Evolutionary conservation across 2,113 vertebrate species (phyloP).

Genomic region (Pedionomus torquatus): DNA sequence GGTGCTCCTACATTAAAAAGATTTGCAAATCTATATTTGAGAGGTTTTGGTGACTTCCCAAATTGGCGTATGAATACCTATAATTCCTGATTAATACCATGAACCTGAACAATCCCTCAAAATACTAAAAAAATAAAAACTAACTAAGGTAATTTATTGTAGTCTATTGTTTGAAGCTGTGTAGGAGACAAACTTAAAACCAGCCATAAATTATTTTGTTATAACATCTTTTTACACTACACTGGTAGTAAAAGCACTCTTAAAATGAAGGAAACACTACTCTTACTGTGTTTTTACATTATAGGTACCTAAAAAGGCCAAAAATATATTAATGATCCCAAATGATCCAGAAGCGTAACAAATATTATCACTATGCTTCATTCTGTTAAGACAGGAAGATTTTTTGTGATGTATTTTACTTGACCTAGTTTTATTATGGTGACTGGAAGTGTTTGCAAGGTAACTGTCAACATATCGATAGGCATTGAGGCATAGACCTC

Average conservation of each 20-base stretch:
- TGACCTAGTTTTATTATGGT: background rate
- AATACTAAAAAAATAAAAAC: background rate
- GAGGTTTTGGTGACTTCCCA: background rate
- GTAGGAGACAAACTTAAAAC: background rate
- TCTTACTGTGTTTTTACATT: background rate
- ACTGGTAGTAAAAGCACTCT: background rate
- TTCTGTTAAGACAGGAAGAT: background rate
- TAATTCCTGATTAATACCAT: background rate
- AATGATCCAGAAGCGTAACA: background rate
- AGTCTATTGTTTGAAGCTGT: background rate
- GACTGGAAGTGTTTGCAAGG: background rate
- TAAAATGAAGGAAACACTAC: background rate
- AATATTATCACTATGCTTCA: background rate
- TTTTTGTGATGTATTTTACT: background rate
- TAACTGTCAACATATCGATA: background rate
- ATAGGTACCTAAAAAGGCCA: background rate
- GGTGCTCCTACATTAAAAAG: background rate
- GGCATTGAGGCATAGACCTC: background rate
- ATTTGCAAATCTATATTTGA: background rate
- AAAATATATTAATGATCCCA: background rate
- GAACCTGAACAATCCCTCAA: background rate
- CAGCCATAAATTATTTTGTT: background rate
- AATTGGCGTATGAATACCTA: background rate
- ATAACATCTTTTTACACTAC: background rate
- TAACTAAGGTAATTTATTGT: background rate